Conservation (phyloP, 2,797 vertebrate genomes). For the Chaunax sp. region DNA sequence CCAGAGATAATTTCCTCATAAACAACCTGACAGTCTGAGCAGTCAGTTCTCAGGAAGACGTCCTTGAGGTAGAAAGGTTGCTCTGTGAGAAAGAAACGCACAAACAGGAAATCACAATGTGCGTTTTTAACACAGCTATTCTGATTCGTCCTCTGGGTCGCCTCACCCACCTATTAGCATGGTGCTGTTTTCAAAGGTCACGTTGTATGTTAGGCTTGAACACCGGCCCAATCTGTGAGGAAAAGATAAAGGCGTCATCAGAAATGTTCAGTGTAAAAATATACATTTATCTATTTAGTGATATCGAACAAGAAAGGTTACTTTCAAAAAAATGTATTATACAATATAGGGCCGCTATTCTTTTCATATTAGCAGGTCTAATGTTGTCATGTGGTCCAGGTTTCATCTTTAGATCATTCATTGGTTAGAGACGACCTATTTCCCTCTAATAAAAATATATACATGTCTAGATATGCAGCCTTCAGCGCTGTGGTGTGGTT, state of each 20-base stretch:
- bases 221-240: constrained; percentile 54
- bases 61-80: constrained; percentile 70
- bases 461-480: too few relatives aligned
- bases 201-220: constrained; percentile 55
- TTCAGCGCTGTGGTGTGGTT: too few relatives aligned
- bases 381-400: too few relatives aligned
- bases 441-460: background rate
- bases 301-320: too few relatives aligned
- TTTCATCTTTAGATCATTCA: too few relatives aligned
- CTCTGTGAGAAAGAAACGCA: constrained; percentile 47
- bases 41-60: constrained; percentile 63
- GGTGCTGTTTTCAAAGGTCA: constrained; percentile 71
- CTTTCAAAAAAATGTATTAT: too few relatives aligned
- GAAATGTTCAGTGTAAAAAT: too few relatives aligned
- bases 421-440: too few relatives aligned
- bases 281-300: too few relatives aligned
- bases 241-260: background rate
- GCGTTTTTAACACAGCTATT: too few relatives aligned
- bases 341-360: too few relatives aligned
- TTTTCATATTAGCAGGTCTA: too few relatives aligned
- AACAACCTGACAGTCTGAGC: constrained; percentile 63
- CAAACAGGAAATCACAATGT: background rate
- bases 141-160: background rate
- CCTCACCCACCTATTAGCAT: constrained; percentile 69
- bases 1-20: constrained; percentile 59